phyloP scores from a whole-genome alignment of 2,113 vertebrate genomes.

The Oreamnos americanus region DNA sequence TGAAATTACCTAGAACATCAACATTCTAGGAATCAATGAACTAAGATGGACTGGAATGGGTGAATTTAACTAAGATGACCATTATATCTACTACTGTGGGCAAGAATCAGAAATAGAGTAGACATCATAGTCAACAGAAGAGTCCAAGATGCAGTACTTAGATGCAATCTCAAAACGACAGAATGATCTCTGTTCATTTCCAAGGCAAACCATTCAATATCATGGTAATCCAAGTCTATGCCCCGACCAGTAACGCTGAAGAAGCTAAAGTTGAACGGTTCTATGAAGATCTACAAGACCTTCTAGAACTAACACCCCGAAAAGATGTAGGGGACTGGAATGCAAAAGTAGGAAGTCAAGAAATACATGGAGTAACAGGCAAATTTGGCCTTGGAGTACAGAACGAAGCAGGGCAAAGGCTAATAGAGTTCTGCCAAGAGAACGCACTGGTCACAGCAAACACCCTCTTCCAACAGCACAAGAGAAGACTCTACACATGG shows the following conservation, averaged over 20 bases:
- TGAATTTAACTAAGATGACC: neutral
- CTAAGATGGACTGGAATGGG: neutral
- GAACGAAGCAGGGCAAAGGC: neutral
- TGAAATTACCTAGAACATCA: neutral
- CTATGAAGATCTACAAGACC: neutral
- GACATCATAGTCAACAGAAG: neutral
- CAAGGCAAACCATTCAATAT: neutral
- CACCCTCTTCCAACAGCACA: neutral
- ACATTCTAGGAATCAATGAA: neutral
- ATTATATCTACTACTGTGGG: neutral
- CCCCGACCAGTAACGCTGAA: neutral
- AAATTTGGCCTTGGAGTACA: neutral
- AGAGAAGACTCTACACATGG: neutral
- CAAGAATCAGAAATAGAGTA: neutral
- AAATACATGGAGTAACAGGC: neutral
- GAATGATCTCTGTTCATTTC: neutral
- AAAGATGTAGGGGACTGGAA: neutral
- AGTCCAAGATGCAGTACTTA: neutral
- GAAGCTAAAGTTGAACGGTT: neutral
- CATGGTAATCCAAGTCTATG: neutral
- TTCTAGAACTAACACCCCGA: fast-evolving
- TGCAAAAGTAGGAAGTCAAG: neutral
- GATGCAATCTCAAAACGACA: neutral
- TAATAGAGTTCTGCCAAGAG: neutral
- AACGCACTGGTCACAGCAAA: neutral